phyloP scores from a whole-genome alignment of 2,113 vertebrate genomes.

The Oncorhynchus masou region DNA sequence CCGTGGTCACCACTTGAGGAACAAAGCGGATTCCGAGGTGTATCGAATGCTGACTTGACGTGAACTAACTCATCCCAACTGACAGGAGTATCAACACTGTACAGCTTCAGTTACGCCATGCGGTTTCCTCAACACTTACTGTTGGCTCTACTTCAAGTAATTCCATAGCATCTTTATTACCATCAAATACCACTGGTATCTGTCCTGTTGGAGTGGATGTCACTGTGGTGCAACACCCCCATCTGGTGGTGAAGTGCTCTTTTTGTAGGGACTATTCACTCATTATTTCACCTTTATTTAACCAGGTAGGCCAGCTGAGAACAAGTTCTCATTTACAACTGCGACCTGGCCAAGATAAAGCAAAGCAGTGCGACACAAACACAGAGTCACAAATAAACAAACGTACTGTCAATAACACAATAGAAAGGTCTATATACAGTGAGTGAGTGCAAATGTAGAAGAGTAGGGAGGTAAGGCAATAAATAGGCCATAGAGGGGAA shows the following conservation, averaged over 20 bases:
- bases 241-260: constrained; percentile 19
- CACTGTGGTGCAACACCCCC: constrained; percentile 14
- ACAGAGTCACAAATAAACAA: too few relatives aligned
- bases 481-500: too few relatives aligned
- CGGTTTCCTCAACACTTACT: constrained; percentile 32
- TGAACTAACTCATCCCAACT: constrained; percentile 42
- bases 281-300: too few relatives aligned
- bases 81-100: constrained; percentile 38
- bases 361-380: too few relatives aligned
- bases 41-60: constrained; percentile 54
- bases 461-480: too few relatives aligned
- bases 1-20: constrained; percentile 34
- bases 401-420: too few relatives aligned
- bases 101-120: constrained; percentile 23
- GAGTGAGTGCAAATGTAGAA: too few relatives aligned
- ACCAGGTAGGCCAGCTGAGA: too few relatives aligned
- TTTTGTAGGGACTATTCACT: too few relatives aligned
- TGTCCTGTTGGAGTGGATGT: not conserved
- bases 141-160: constrained; percentile 33
- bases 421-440: too few relatives aligned
- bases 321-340: too few relatives aligned
- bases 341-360: too few relatives aligned
- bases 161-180: constrained; percentile 24
- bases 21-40: constrained; percentile 40
- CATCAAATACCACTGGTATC: constrained; percentile 11